Evolutionary conservation across 2,888 invertebrate species (phyloP), one percentile per base, ranked within the genome.

Genomic region (Drosophila flavopinicola): DNA sequence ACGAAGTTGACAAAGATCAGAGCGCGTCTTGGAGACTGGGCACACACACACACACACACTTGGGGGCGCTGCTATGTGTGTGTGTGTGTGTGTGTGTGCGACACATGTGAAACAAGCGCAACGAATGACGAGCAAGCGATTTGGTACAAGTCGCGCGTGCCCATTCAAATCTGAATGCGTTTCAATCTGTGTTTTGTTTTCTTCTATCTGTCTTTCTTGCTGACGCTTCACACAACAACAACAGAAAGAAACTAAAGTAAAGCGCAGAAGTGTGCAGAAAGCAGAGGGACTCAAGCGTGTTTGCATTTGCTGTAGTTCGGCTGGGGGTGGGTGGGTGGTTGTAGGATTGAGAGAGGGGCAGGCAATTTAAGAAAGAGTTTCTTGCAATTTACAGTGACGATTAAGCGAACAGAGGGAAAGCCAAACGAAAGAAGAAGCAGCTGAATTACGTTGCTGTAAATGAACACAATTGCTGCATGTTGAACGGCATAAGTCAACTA

Each of bases 1-100:
- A 20, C 20, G 20, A 20, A 2, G 68, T 72, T 75, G 78, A 74
- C 75, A 73, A 71, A 83, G 82, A 79, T 80, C 79, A 72, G 66
- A 82, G 78, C 82, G 72, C 77, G 75, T 75, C 78, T 79, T 67
- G 61, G 59, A 80, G 70, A 78, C 80, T 78, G 74, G 56, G 65
- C 59, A 68, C 51, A 69, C 56, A 48, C 52, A 54, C 67, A 57
- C 56, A 57, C 49, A 68, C 51, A 45, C 45, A 52, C 45, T 56
- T 51, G 44, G 41, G 39, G 52, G 54, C 45, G 23, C 41, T n/a
- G 29, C 29, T 29, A 52, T 52, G 25, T 23, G 35, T 44, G 56
- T 44, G 53, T 25, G 38, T 24, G 47, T 63, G 51, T 44, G 59
- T 53, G 48, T 49, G 53, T 64, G 63, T 41, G 60, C 10, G 29